A percentile compares a stretch with the other conserved stretches of the same genome.
These are phyloP conservation scores for Oceanodroma tethys DNA, from an alignment of 2,113 vertebrate genomes.

Conservation along the genomic window DNA sequence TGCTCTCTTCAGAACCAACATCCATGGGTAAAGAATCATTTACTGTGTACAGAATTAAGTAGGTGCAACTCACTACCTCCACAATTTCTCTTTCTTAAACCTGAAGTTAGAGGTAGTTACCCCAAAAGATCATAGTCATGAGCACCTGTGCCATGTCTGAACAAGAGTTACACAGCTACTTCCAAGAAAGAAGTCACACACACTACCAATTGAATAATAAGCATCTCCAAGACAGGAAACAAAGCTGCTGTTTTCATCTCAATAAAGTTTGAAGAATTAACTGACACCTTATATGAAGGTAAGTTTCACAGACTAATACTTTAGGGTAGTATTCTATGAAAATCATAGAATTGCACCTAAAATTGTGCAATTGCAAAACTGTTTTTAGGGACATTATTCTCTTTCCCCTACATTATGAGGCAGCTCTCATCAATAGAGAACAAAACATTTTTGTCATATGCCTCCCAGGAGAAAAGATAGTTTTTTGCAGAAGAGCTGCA, in stretches of 20 bases:
- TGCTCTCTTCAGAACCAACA: neutral
- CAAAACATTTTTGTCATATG: neutral
- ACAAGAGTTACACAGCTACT: neutral
- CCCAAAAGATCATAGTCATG: neutral
- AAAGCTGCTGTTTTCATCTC: neutral
- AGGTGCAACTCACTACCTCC: neutral
- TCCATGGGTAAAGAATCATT: accelerated
- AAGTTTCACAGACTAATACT: neutral
- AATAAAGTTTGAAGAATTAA: neutral
- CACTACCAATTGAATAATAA: neutral
- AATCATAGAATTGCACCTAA: neutral
- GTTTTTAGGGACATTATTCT: neutral
- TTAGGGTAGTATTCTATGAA: neutral
- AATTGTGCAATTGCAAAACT: neutral
- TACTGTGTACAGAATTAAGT: neutral
- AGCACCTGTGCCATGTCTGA: neutral
- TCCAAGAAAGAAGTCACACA: neutral
- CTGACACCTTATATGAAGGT: accelerated
- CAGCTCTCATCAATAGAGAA: neutral
- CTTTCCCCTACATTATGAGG: neutral
- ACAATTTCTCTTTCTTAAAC: neutral
- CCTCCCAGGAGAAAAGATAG: neutral
- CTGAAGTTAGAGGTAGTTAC: neutral
- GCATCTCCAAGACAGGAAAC: neutral
- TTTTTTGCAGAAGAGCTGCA: neutral